Evolutionary conservation across 2,888 invertebrate species (phyloP).

Genomic region (Ryuthela nishihirai): DNA sequence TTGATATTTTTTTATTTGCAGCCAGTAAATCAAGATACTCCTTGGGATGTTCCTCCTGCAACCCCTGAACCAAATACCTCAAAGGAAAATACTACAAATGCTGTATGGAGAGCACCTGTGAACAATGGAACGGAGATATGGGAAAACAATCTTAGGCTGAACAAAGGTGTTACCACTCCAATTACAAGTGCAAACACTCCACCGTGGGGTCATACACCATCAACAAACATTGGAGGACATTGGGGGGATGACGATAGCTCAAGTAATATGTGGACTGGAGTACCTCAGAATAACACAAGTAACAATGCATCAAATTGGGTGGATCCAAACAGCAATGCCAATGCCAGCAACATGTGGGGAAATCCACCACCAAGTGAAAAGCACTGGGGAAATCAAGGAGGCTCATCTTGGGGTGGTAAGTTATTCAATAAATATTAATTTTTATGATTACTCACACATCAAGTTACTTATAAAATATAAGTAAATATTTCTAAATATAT

Average conservation of each 20-base stretch:
- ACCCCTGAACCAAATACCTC: conserved; percentile 53
- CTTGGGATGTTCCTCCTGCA: conserved; percentile 87
- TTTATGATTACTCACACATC: no score
- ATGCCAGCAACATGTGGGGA: conserved; percentile 11
- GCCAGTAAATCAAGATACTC: conserved; percentile 82
- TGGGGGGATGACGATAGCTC: conserved; percentile 94
- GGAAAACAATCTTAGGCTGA: conserved; percentile 76
- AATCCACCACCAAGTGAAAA: background rate
- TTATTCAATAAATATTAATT: no score
- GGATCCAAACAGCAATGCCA: background rate
- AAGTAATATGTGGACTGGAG: conserved; percentile 83
- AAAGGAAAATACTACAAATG: conserved; percentile 33
- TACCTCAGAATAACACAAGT: conserved; percentile 52
- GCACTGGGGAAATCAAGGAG: conserved; percentile 17
- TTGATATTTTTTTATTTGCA: conserved; percentile 5
- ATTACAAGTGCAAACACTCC: conserved; percentile 58
- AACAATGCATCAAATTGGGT: conserved; percentile 19
- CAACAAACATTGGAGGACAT: conserved; percentile 75
- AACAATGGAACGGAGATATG: conserved; percentile 64
- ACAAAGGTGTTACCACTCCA: conserved; percentile 48
- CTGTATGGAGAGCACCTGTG: conserved; percentile 39
- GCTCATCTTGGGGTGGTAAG: conserved; percentile 22
- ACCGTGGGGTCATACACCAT: conserved; percentile 83
- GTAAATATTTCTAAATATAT: no score
- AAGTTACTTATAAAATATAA: no score